Conservation (phyloP, 2,113 vertebrate genomes). For the Cinclus mexicanus region DNA sequence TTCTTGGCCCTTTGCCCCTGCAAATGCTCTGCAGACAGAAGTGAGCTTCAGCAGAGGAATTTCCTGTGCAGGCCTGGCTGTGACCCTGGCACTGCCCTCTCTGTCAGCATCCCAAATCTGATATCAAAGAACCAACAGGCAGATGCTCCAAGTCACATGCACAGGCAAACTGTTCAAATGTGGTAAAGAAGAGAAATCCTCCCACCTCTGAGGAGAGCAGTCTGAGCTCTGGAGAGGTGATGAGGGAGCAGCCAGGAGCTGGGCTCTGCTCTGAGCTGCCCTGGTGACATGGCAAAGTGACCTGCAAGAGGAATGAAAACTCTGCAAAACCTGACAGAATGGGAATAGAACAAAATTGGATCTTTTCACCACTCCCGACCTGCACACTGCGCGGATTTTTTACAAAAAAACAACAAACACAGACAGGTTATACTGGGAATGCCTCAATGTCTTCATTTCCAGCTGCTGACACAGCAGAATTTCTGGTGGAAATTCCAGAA, state of each 20-base stretch:
- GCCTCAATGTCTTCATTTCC: not conserved
- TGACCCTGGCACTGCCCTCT: accelerated
- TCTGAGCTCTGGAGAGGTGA: not conserved
- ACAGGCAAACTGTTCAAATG: accelerated
- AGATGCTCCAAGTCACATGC: not conserved
- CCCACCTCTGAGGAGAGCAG: accelerated
- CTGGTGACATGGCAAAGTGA: accelerated
- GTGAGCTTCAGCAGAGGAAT: not conserved
- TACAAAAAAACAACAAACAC: no score
- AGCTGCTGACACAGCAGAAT: not conserved
- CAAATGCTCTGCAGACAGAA: not conserved
- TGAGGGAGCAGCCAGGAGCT: not conserved
- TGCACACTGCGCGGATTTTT: accelerated
- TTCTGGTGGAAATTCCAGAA: not conserved
- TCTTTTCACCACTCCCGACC: not conserved
- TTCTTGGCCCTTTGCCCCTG: not conserved
- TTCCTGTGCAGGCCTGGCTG: accelerated
- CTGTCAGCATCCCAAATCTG: accelerated
- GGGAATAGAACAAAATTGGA: accelerated
- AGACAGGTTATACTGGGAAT: accelerated
- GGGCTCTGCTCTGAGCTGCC: not conserved
- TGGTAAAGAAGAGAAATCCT: not conserved
- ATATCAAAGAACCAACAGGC: not conserved
- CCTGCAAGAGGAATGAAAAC: accelerated
- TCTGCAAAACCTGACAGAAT: not conserved